Evolutionary conservation across 2,888 invertebrate genomes (phyloP), one percentile per base, ranked within the genome.

Genomic region (Lypha dubia): DNA sequence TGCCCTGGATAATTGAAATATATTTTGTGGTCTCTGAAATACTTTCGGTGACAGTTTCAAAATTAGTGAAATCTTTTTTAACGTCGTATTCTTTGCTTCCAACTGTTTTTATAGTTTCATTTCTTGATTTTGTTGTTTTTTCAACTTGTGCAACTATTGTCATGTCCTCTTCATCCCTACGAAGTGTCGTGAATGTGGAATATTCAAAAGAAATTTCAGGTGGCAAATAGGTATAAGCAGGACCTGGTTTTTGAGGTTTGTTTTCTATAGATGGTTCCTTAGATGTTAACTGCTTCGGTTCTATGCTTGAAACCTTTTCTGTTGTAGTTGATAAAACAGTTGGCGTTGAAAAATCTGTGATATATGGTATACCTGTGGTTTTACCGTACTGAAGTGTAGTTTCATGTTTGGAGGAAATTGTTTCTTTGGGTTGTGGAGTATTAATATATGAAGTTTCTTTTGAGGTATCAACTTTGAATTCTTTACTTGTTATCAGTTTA

Each of bases 281-380:
- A 22, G 77, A 32, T 9, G 68, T 32, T 51, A 62, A 17, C 3
- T 67, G 13, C 20, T 70, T 71, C 28, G n/a, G 80, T 32, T 17
- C 53, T 3, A n/a, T 5, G 1, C 32, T 63, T 15, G 53, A 38
- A 1, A 17, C 38, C 13, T 44, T 41, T 13, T 41, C 58, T 3
- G 70, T 32, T 0, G 46, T 38, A 20, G 81, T 70, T 46, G 49
- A 28, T 13, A 58, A 17, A n/a, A 15, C 13, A 28, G 56, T 1
- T 20, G 76, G 46, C 7, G 74, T 60, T 0, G 80, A 51, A 5
- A 44, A 41, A n/a, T 15, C 51, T 35, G 60, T 62, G n/a, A 71
- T 44, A 11, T 84, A 76, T 7, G 79, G 68, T 24, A 79, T 74
- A 6, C 60, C 76, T 32, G 84, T 81, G n/a, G 83, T 85, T 79